Conservation (phyloP, 2,797 vertebrate species). For the Xenopus petersii region DNA sequence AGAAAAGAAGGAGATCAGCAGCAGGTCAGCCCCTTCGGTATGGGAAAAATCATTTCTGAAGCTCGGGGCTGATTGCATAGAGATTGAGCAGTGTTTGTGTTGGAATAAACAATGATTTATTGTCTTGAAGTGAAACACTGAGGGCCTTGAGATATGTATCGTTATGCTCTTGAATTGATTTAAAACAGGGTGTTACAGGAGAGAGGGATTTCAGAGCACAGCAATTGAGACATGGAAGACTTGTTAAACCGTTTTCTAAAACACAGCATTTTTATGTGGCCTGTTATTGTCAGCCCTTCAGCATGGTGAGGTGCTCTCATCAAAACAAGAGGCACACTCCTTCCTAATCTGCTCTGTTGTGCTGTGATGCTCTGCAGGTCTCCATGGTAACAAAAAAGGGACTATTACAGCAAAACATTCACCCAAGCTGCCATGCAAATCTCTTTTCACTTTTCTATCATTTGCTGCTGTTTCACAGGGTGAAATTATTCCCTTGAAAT, state of each 20-base stretch:
- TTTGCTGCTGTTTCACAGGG: constrained; percentile 36
- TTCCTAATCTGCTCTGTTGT: not conserved
- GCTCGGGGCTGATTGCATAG: constrained; percentile 26
- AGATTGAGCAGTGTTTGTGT: rapidly evolving
- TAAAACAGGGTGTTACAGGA: constrained; percentile 39
- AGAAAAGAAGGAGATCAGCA: constrained; percentile 4
- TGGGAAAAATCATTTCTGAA: constrained; percentile 1
- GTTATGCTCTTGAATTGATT: constrained; percentile 54
- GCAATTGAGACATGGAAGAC: constrained; percentile 47
- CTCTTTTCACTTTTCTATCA: constrained; percentile 41
- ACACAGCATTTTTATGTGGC: constrained; percentile 30
- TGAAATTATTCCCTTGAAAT: constrained; percentile 22
- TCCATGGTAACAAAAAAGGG: constrained; percentile 45
- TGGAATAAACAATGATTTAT: constrained; percentile 49
- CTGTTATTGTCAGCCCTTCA: constrained; percentile 8
- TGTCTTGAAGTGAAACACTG: constrained; percentile 48
- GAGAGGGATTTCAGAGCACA: constrained; percentile 47
- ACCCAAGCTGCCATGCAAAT: constrained; percentile 38
- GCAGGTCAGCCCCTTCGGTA: constrained; percentile 26
- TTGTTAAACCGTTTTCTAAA: constrained; percentile 36
- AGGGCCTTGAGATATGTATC: constrained; percentile 33
- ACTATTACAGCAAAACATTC: constrained; percentile 46
- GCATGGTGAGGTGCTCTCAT: constrained; percentile 3
- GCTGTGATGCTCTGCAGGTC: constrained; percentile 44
- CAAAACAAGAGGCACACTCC: constrained; percentile 15